A percentile compares a stretch with the other conserved stretches of the same genome.
Evolutionary conservation across 2,888 invertebrate genomes (phyloP).

Genomic region (Shargacucullia verbasci): DNA sequence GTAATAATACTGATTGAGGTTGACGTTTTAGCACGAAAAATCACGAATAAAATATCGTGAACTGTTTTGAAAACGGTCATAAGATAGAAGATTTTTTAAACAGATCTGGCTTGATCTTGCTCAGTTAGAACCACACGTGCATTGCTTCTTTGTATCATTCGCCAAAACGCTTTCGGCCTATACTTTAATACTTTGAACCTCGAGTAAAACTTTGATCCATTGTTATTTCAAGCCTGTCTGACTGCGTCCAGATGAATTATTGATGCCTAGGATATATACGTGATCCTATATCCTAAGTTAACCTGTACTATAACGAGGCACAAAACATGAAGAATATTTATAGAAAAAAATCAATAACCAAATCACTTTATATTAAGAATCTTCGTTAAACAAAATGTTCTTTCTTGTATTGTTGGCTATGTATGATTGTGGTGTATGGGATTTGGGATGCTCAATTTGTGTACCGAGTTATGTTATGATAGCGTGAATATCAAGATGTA

Average conservation of each 20-base stretch:
- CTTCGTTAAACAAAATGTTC: not conserved
- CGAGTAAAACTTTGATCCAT: slow-evolving; percentile 76
- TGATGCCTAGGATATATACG: slow-evolving; percentile 78
- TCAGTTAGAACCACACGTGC: too few relatives aligned
- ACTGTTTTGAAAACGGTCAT: too few relatives aligned
- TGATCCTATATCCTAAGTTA: slow-evolving; percentile 72
- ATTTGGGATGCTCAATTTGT: slow-evolving; percentile 35
- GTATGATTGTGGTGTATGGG: not conserved
- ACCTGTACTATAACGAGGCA: slow-evolving; percentile 60
- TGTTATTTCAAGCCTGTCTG: slow-evolving; percentile 82
- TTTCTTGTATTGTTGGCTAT: not conserved
- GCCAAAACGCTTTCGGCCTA: slow-evolving; percentile 39
- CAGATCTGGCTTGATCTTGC: too few relatives aligned
- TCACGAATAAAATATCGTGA: too few relatives aligned
- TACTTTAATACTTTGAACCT: slow-evolving; percentile 62
- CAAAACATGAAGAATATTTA: slow-evolving; percentile 36
- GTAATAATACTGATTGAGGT: too few relatives aligned
- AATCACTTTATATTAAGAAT: not conserved
- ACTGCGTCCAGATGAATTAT: slow-evolving; percentile 82
- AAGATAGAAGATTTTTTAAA: too few relatives aligned
- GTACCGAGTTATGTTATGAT: slow-evolving; percentile 61
- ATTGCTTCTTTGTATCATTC: too few relatives aligned
- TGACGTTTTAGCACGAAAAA: too few relatives aligned
- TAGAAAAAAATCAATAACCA: not conserved
- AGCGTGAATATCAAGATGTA: slow-evolving; percentile 68